These are phyloP conservation scores for Lethrus apterus DNA, from an alignment of 1,140 invertebrate species.

Conservation along the genomic window DNA sequence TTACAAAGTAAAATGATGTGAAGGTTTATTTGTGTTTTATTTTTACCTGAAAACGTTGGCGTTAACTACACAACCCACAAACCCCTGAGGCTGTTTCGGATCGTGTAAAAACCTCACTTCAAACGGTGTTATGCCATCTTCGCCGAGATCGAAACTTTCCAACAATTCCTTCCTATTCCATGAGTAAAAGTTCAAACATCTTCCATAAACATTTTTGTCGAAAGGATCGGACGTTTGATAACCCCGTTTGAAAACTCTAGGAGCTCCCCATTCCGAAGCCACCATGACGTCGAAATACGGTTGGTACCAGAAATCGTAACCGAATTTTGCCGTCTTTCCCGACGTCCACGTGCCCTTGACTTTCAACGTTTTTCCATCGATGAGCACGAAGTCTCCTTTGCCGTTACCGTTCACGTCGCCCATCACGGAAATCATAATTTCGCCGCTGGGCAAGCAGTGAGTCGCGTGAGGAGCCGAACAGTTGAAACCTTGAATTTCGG, in stretches of 20 bases:
- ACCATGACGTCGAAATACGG: constrained; percentile 88
- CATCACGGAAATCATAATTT: constrained; percentile 92
- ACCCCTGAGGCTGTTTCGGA: constrained; percentile 72
- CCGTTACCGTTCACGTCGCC: constrained; percentile 76
- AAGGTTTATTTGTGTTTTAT: not conserved
- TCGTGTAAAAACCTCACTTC: constrained; percentile 93
- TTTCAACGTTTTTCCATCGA: constrained; percentile 76
- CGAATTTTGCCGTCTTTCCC: constrained; percentile 56
- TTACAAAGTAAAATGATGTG: no score
- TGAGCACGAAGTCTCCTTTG: constrained; percentile 81
- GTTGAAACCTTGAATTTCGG: constrained; percentile 66
- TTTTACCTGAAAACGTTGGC: constrained; percentile 69
- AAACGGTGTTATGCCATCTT: constrained; percentile 78
- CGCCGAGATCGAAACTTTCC: constrained; percentile 79
- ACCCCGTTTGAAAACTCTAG: constrained; percentile 73
- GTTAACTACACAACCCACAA: constrained; percentile 74
- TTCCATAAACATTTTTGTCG: constrained; percentile 68
- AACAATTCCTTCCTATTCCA: constrained; percentile 74
- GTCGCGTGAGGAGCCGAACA: constrained; percentile 83
- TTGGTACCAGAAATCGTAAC: constrained; percentile 95
- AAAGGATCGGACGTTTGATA: constrained; percentile 56
- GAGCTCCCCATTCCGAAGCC: constrained; percentile 86
- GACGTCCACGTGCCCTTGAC: constrained; percentile 65
- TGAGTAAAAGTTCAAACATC: constrained; percentile 79
- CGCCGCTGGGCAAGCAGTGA: constrained; percentile 85